Base-by-base conservation (phyloP, 1,140 invertebrate genomes). In the Samia ricini region DNA sequence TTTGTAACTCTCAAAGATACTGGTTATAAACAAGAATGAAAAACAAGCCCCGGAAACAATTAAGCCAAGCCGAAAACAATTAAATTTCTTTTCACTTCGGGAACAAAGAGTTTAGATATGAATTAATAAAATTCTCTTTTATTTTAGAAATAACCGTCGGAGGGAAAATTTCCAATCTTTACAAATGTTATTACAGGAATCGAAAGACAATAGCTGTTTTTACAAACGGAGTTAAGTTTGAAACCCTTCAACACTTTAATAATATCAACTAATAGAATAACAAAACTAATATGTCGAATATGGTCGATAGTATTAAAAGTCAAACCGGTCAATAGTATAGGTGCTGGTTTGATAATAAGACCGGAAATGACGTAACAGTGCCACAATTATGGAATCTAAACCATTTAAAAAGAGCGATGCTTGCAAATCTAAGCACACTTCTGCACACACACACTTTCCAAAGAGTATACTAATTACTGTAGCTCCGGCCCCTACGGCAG, bases 121-220 rank as follows among this genome's bases (percentile, higher is more conserved):
- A 55, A 55, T 55, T 55, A 24, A 55, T 55, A 24, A 55, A 55
- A n/a, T 42, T 42, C n/a, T 42, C 33, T 42, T 42, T 55, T 55
- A 24, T 55, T 55, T 55, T 22, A 55, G 18, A 55, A 55, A 55
- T 24, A 55, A 23, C 50, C 12, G 15, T n/a, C 22, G 22, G 52
- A 55, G 21, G 24, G 24, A 55, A 23, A 55, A 24, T 24, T 24
- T 12, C 7, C 20, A 55, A 12, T 55, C 20, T 55, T 24, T 52
- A 52, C n/a, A 24, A 55, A 55, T 18, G 52, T 55, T 55, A 55
- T 55, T 24, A 55, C 22, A 24, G 22, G 6, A 15, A 52, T 6
- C 4, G 52, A 55, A 18, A 42, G 52, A 55, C 52, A 55, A 55
- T 24, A 55, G 20, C 21, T 55, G 52, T 24, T 55, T 55, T 22